Conservation (phyloP, 1,140 invertebrate genomes). For the Lucilia sericata region DNA sequence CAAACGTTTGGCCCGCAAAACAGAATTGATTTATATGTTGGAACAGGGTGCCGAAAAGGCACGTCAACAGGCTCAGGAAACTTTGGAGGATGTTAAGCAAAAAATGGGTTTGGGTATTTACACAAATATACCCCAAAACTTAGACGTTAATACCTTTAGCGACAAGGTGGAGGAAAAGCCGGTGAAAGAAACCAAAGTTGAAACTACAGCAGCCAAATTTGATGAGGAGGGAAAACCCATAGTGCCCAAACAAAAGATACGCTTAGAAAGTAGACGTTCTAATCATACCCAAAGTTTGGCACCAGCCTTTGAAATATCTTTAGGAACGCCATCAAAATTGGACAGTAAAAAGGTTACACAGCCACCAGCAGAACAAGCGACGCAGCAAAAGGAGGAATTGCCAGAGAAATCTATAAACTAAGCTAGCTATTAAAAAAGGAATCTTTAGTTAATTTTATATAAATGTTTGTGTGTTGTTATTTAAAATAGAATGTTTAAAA, state of each 20-base stretch:
- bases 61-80: constrained; percentile 74
- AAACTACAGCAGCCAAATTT: neutral
- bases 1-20: constrained; percentile 72
- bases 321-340: neutral
- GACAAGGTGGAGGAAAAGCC: neutral
- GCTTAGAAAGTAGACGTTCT: constrained; percentile 30
- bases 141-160: neutral
- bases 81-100: constrained; percentile 77
- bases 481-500: too few relatives aligned
- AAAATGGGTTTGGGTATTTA: constrained; percentile 73
- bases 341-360: neutral
- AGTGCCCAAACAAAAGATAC: constrained; percentile 45
- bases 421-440: neutral
- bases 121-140: constrained; percentile 22
- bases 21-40: constrained; percentile 78
- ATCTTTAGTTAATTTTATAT: too few relatives aligned
- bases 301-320: constrained; percentile 5
- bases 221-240: neutral
- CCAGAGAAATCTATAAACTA: neutral
- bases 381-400: neutral
- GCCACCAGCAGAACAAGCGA: neutral
- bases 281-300: neutral
- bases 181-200: neutral
- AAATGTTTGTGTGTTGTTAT: too few relatives aligned
- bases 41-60: constrained; percentile 79